These are phyloP conservation scores for Cheilosia vulpina DNA, from an alignment of 2,888 invertebrate species.

Conservation along the genomic window DNA sequence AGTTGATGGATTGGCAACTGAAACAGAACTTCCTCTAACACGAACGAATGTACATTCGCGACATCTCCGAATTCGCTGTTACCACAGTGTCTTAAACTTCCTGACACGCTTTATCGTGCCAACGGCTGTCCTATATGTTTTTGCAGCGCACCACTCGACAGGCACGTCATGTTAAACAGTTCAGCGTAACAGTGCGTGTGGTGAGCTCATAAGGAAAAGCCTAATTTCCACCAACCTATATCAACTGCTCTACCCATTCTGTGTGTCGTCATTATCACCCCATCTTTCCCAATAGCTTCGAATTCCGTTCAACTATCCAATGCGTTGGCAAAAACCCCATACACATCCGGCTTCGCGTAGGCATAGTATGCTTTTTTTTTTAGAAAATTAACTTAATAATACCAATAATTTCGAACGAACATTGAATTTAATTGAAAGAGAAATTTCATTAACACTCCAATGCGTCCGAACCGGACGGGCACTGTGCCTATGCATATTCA, in stretches of 20 bases:
- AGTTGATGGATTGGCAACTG: too few relatives aligned
- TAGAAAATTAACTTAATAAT: slow-evolving; percentile 40
- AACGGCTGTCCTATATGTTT: too few relatives aligned
- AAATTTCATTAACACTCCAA: slow-evolving; percentile 59
- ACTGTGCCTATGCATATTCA: slow-evolving; percentile 29
- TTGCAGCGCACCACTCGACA: too few relatives aligned
- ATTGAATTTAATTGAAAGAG: slow-evolving; percentile 68
- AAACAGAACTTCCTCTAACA: too few relatives aligned
- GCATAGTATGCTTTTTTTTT: slow-evolving; percentile 2
- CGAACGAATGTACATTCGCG: too few relatives aligned
- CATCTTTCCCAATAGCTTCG: slow-evolving; percentile 13
- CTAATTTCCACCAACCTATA: neutral
- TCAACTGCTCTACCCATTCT: too few relatives aligned
- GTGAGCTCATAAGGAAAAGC: slow-evolving; percentile 31
- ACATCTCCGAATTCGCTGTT: too few relatives aligned
- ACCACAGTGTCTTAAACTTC: too few relatives aligned
- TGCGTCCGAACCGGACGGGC: slow-evolving; percentile 25
- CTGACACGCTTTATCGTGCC: too few relatives aligned
- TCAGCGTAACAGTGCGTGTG: slow-evolving; percentile 20
- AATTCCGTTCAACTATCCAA: slow-evolving; percentile 27
- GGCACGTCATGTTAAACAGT: neutral
- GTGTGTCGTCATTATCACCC: too few relatives aligned
- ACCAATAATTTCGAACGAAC: slow-evolving; percentile 36
- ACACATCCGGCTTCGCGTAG: slow-evolving; percentile 37
- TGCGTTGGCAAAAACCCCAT: neutral